Base-by-base conservation (phyloP, 2,888 invertebrate genomes). In the Leptopilina drosophilae region DNA sequence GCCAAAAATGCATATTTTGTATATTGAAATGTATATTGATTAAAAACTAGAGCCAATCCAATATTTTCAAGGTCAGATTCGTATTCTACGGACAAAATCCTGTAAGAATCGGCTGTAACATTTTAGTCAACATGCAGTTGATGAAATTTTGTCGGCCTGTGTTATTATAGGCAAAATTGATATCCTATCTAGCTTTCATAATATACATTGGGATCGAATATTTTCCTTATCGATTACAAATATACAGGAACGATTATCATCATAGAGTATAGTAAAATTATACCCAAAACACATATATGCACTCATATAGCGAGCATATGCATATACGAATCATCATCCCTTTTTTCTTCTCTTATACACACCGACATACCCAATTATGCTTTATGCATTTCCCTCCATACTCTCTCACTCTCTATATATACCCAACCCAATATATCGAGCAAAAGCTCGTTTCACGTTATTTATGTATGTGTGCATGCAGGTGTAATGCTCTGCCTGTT, bases 171-270 rank as follows among this genome's bases (percentile, higher is more conserved):
- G 20, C 33, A 33, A 33, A 33, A 33, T 33, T 33, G 33, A 33
- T 33, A 33, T 33, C 33, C 33, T 33, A 33, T 33, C 33, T 33
- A 33, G 5, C 33, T 33, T 33, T 33, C 33, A 33, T 33, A 33
- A 33, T 2, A 33, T 5, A 33, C 3, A 5, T 20, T 20, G 20
- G 33, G 33, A 33, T 33, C 33, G 33, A 33, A 33, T 33, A 2
- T 33, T 33, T 33, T 42, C 42, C 8, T 8, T 42, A 42, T 42
- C 42, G 42, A 82, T 82, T 82, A 59, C 80, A 84, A 87, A 33
- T 33, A 33, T 33, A 86, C 87, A 84, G 7, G 6, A 8, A 42
- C 42, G 59, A 66, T 65, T 73, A 65, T 80, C 73, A 79, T 33
- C 73, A 79, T 75, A 64, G 65, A 76, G 8, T 8, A 8, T 42